These are phyloP conservation scores for Schrankia costaestrigalis DNA, from an alignment of 2,888 invertebrate genomes.

Conservation along the genomic window DNA sequence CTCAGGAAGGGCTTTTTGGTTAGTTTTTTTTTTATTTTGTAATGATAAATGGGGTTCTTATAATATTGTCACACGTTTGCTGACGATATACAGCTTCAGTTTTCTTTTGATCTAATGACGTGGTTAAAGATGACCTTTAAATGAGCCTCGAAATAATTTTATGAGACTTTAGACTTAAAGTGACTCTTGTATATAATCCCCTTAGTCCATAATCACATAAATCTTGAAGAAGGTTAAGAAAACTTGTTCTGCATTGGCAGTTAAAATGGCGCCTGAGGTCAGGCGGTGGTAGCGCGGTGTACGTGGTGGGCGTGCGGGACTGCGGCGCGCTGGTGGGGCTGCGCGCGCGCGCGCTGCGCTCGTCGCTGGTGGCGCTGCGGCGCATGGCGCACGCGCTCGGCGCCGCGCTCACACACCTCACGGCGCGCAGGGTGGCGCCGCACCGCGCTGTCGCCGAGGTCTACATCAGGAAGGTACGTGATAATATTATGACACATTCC, in stretches of 20 bases:
- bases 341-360: slow-evolving; percentile 90
- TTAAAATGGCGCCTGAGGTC: slow-evolving; percentile 97
- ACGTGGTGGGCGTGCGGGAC: slow-evolving; percentile 97
- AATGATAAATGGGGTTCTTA: no score
- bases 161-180: no score
- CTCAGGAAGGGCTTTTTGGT: no score
- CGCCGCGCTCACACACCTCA: slow-evolving; percentile 81
- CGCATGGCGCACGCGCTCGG: slow-evolving; percentile 94
- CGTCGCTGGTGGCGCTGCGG: slow-evolving; percentile 90
- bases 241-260: slow-evolving; percentile 50
- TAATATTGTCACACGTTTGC: no score
- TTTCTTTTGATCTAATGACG: no score
- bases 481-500: not conserved
- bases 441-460: slow-evolving; percentile 91
- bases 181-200: no score
- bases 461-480: slow-evolving; percentile 85
- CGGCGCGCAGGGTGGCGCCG: slow-evolving; percentile 56
- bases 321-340: slow-evolving; percentile 93
- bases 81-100: no score
- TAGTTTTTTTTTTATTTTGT: no score
- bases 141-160: no score
- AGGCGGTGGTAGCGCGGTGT: slow-evolving; percentile 97
- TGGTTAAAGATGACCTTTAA: no score
- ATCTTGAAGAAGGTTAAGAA: not conserved
- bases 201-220: no score